Base-by-base conservation (phyloP, 2,797 vertebrate species). In the Tangara arthus region DNA sequence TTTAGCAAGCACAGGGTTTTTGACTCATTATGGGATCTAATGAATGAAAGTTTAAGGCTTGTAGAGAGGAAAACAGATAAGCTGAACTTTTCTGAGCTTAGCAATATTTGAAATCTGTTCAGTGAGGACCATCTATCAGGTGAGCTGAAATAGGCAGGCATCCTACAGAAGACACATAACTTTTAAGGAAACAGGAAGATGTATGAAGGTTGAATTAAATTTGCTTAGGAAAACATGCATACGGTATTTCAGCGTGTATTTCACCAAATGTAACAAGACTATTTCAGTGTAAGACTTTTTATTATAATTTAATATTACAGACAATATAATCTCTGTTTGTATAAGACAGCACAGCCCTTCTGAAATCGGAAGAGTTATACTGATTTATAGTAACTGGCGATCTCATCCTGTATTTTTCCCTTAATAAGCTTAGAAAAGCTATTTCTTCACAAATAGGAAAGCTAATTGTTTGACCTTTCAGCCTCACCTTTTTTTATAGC, bases 401-500 rank as follows among this genome's bases (percentile, higher is more conserved):
- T 85, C 59, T 94, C 75, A 70, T 89, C 39, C 61, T 57, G 65
- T 94, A 82, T 85, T 96, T 94, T 87, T 86, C 81, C 61, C 86
- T 92, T 93, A 82, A 92, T 92, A 92, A 91, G 50, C 69, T 89
- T 92, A 89, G 69, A 89, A 92, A 95, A 93, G 56, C 69, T 71
- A 72, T 96, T 93, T 94, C 81, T 87, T 92, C 82, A 85, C 84
- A 91, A 93, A 82, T 70, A 89, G 39, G 53, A 87, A 86, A 89
- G 76, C 68, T 93, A 96, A 96, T 96, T 96, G 92, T 77, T 66
- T 91, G 94, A 90, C 95, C 92, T 93, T 92, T 93, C 76, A 79
- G 72, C 53, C 82, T 95, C 89, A 94, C 65, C 66, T 35, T 34
- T 88, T 86, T 93, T 87, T 68, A 88, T 75, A 87, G 53, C 46